Conservation (phyloP, 2,888 invertebrate species). For the Spodoptera exigua region DNA sequence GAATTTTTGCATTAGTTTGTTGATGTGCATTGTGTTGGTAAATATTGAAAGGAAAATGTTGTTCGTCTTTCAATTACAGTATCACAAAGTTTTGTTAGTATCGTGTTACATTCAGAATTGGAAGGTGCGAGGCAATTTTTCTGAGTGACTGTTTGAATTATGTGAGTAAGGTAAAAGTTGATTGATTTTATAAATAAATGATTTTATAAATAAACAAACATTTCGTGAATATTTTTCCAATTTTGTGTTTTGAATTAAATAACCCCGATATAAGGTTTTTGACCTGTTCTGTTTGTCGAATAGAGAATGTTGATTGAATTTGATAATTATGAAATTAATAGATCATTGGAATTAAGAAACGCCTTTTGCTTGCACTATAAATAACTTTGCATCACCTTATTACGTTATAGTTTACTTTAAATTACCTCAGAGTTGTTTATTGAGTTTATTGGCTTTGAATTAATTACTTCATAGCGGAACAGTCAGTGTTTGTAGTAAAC, state of each 20-base stretch:
- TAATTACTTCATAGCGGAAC: slow-evolving; percentile 26
- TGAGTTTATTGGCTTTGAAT: slow-evolving; percentile 43
- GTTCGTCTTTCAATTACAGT: no score
- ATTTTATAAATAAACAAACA: no score
- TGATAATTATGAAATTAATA: slow-evolving; percentile 39
- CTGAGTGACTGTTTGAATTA: no score
- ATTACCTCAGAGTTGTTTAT: slow-evolving; percentile 28
- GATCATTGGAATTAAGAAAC: slow-evolving; percentile 24
- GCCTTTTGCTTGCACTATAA: slow-evolving; percentile 30
- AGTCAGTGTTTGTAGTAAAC: slow-evolving; percentile 6
- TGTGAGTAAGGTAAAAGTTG: no score
- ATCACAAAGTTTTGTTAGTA: no score
- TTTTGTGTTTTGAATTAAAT: slow-evolving; percentile 1
- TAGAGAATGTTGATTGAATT: slow-evolving; percentile 30
- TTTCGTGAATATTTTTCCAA: no score
- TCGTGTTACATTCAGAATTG: no score
- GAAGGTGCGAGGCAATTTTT: no score
- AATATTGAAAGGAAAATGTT: no score
- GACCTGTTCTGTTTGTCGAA: slow-evolving; percentile 3
- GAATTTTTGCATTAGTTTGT: no score
- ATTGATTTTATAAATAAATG: no score
- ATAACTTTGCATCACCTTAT: slow-evolving; percentile 40
- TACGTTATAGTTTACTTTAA: slow-evolving; percentile 47
- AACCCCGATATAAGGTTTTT: slow-evolving; percentile 17
- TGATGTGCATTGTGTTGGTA: no score